Conservation (phyloP, 2,113 vertebrate species). For the Urocitellus parryii region DNA sequence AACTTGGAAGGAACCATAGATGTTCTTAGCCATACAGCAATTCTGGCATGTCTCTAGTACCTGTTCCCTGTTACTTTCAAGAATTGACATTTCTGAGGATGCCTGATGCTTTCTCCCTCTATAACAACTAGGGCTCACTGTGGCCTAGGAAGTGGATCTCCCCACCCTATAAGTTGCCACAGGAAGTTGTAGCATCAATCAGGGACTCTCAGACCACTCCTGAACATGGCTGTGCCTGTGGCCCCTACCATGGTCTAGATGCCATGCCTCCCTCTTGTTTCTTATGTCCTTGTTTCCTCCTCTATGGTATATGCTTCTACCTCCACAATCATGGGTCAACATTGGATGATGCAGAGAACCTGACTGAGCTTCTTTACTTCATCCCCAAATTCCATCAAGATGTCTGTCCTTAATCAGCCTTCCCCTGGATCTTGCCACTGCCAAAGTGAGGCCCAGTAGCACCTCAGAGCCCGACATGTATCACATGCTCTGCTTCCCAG, state of each 20-base stretch:
- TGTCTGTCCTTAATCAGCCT: background rate
- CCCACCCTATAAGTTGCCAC: background rate
- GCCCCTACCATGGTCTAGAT: background rate
- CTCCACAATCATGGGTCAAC: too few relatives aligned
- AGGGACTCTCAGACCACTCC: background rate
- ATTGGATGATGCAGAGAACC: background rate
- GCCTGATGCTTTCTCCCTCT: background rate
- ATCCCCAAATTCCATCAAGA: background rate
- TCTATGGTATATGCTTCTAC: background rate
- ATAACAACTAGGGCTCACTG: background rate
- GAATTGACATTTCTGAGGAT: background rate
- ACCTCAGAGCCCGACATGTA: rapidly evolving
- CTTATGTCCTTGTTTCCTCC: background rate
- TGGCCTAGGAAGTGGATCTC: background rate
- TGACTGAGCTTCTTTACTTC: background rate
- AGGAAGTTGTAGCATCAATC: background rate
- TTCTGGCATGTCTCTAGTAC: background rate
- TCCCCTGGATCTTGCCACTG: too few relatives aligned
- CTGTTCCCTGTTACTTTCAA: background rate
- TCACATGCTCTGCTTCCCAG: background rate
- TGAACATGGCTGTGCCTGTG: background rate
- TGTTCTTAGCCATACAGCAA: background rate
- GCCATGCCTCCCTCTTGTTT: background rate
- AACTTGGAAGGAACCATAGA: background rate
- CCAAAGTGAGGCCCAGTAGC: background rate